phyloP scores from a whole-genome alignment of 2,888 invertebrate species.

The Aphidius colemani region DNA sequence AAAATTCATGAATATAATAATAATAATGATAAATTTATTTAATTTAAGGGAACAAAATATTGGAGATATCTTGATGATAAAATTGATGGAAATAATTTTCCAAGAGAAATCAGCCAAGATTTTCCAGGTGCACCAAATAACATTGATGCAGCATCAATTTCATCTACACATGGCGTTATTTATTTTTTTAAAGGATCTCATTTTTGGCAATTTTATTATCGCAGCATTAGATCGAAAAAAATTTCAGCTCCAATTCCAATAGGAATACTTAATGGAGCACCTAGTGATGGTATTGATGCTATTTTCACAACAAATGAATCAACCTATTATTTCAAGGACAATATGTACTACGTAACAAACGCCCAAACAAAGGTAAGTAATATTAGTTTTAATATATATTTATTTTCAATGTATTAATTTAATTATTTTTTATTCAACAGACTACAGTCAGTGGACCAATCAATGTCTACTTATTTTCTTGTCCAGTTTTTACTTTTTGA shows the following conservation, averaged over 20 bases:
- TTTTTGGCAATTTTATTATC: slow-evolving; percentile 94
- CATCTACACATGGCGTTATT: slow-evolving; percentile 96
- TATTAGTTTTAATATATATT: not conserved
- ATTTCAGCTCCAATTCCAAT: slow-evolving; percentile 85
- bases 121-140: slow-evolving; percentile 94
- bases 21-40: too few relatives aligned
- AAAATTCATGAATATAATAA: too few relatives aligned
- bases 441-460: too few relatives aligned
- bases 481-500: too few relatives aligned
- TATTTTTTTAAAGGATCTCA: slow-evolving; percentile 94
- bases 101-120: slow-evolving; percentile 89
- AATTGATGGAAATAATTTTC: slow-evolving; percentile 82
- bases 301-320: slow-evolving; percentile 92
- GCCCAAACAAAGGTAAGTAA: slow-evolving; percentile 85
- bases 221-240: slow-evolving; percentile 86
- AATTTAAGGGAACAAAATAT: slow-evolving; percentile 80
- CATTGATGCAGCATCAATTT: slow-evolving; percentile 92
- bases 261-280: slow-evolving; percentile 91
- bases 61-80: slow-evolving; percentile 88
- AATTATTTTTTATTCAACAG: slow-evolving; percentile 8
- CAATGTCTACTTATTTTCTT: too few relatives aligned
- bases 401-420: not conserved
- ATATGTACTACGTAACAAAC: slow-evolving; percentile 92
- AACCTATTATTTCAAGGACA: slow-evolving; percentile 95
- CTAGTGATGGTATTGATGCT: slow-evolving; percentile 79